Evolutionary conservation across 2,113 vertebrate genomes (phyloP).

Genomic region (Podarcis muralis): DNA sequence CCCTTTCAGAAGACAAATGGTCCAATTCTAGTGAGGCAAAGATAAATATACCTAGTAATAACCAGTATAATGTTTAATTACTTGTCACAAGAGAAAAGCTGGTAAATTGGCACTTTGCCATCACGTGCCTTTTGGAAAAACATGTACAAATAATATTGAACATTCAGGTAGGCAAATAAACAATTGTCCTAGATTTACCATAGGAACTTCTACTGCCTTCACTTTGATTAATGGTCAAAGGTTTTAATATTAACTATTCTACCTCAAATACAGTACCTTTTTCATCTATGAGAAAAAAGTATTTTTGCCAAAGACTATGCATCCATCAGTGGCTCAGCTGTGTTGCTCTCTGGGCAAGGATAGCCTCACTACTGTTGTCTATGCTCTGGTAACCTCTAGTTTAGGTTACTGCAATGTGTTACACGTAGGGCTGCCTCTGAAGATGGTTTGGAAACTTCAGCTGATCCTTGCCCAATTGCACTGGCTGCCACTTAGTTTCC

Average conservation of each 20-base stretch:
- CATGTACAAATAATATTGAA: not conserved
- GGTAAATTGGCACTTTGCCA: constrained; percentile 18
- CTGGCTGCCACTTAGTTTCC: too few species aligned
- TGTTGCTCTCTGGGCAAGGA: too few species aligned
- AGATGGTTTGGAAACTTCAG: too few species aligned
- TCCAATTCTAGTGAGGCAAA: not conserved
- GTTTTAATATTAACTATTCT: not conserved
- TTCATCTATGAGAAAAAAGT: not conserved
- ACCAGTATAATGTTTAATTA: constrained; percentile 12
- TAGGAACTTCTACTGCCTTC: not conserved
- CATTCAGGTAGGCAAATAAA: not conserved
- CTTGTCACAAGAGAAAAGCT: constrained; percentile 18
- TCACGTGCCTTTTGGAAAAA: not conserved
- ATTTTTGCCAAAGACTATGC: not conserved
- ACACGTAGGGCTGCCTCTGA: too few species aligned
- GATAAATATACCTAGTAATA: constrained; percentile 7
- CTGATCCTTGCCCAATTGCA: too few species aligned
- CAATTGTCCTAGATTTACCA: not conserved
- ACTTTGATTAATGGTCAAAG: not conserved
- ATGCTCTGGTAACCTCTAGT: too few species aligned
- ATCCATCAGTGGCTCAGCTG: too few species aligned
- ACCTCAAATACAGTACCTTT: not conserved
- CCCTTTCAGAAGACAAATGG: constrained; percentile 7
- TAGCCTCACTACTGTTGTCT: too few species aligned
- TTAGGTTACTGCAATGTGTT: too few species aligned